Evolutionary conservation across 2,797 vertebrate species (phyloP), one percentile per base, ranked within the genome.

Genomic region (Benthosema pterotum): DNA sequence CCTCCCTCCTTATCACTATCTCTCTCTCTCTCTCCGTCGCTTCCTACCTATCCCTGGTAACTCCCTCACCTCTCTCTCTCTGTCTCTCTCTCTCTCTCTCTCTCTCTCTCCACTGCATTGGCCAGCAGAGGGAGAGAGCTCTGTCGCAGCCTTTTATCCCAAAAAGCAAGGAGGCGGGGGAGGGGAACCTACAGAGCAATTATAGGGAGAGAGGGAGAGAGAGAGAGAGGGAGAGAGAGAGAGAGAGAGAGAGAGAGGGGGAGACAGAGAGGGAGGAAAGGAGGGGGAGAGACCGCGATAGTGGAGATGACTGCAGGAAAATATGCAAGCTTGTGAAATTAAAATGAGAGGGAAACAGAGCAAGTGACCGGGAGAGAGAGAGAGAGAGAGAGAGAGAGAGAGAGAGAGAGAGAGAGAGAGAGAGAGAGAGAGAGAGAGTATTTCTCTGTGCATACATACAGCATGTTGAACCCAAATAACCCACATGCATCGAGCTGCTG

Each of bases 121-220:
- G 32, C 32, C 32, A 38, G 32, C 17, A 45, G 57, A 75, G 67
- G 74, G 75, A 66, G 69, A 80, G 84, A 77, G 55, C 78, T 81
- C 79, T 86, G 78, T 83, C 71, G 74, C 83, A 83, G 85, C 81
- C 74, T 75, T 79, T 75, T 79, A 78, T 81, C 82, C 73, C 74
- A 75, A 83, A 83, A 83, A 76, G 67, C 75, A 78, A 54, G 65
- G 69, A 77, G 77, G 78, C 80, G 76, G 78, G 63, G 72, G 78
- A 75, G 78, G 74, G 55, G 76, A 80, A 78, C 78, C 69, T 85
- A 67, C 79, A 75, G 63, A 65, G 67, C 75, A 83, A 71, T 74
- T 58, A 74, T 77, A 17, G n/a, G 2, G 15, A 18, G 32, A 9
- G 25, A 54, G 49, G 11, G 0, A 64, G 65, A 45, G 22, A 63